A percentile compares a stretch with the other conserved stretches of the same genome.
Evolutionary conservation across 2,797 vertebrate species (phyloP).

Genomic region (Platalea minor): DNA sequence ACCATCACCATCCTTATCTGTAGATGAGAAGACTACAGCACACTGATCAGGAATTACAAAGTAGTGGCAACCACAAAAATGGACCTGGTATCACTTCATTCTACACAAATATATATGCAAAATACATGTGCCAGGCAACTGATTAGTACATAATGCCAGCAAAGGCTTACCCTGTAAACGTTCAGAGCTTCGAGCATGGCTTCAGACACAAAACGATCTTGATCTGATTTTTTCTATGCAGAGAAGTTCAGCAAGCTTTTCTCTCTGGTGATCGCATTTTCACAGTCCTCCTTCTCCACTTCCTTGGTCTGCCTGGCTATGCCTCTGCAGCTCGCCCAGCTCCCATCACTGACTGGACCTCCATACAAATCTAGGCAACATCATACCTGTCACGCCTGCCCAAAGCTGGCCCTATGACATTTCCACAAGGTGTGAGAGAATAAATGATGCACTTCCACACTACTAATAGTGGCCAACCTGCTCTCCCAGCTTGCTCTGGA

Average conservation of each 20-base stretch:
- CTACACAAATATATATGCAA: neutral
- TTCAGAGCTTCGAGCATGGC: neutral
- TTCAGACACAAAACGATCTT: neutral
- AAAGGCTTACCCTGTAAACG: neutral
- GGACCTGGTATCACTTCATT: rapidly evolving
- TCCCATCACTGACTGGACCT: neutral
- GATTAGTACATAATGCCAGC: neutral
- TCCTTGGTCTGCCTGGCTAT: neutral
- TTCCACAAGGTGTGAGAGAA: neutral
- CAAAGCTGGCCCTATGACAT: neutral
- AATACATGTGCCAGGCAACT: neutral
- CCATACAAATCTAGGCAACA: neutral
- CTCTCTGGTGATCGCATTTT: neutral
- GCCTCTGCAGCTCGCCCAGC: neutral
- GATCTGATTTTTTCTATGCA: neutral
- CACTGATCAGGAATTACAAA: neutral
- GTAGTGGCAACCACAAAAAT: neutral
- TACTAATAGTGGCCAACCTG: neutral
- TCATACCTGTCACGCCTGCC: neutral
- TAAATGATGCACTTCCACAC: neutral
- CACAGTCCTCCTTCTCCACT: neutral
- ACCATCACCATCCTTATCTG: neutral
- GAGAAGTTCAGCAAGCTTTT: neutral
- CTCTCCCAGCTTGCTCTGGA: neutral
- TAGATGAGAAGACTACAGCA: neutral